Evolutionary conservation across 2,888 invertebrate species (phyloP), one percentile per base, ranked within the genome.

Genomic region (Clivina fossor): DNA sequence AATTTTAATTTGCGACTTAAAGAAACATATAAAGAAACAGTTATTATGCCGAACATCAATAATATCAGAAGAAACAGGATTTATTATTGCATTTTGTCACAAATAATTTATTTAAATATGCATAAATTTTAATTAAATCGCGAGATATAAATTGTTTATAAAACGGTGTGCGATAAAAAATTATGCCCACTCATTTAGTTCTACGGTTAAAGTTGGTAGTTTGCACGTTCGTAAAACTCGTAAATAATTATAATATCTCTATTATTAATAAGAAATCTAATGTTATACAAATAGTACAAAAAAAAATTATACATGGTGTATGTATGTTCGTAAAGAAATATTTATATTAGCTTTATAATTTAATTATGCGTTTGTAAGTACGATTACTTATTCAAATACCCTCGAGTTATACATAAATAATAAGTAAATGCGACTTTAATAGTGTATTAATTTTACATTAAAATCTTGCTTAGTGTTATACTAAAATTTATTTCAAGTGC

Each of bases 181-280:
- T 33, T 16, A 33, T 33, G 33, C 33, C 33, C 16, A 33, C 33
- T 15, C 33, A 33, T 7, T n/a, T n/a, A 15, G 33, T 11, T 5
- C 5, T 15, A 8, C n/a, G 13, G 13, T 4, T 33, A 33, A 33
- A 15, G 33, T 33, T 15, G 13, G 2, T 16, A 26, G 7, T 15
- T 13, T 7, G 26, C 33, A 33, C 7, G 13, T 15, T 16, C 33
- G 33, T 15, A 38, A 16, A 18, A 11, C 24, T 44, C 44, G 44
- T 53, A 53, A 53, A 53, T 53, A 44, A 53, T 53, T 35, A 37
- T 44, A 53, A 53, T 53, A 53, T 37, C 53, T 53, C 32, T 53
- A 53, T 53, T 53, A 53, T 51, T 33, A 51, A 43, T 51, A 33
- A 22, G 5, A 40, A 24, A 7, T n/a, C n/a, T 26, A 41, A 18